phyloP scores from a whole-genome alignment of 2,888 invertebrate species.

The Microdon myrmicae region DNA sequence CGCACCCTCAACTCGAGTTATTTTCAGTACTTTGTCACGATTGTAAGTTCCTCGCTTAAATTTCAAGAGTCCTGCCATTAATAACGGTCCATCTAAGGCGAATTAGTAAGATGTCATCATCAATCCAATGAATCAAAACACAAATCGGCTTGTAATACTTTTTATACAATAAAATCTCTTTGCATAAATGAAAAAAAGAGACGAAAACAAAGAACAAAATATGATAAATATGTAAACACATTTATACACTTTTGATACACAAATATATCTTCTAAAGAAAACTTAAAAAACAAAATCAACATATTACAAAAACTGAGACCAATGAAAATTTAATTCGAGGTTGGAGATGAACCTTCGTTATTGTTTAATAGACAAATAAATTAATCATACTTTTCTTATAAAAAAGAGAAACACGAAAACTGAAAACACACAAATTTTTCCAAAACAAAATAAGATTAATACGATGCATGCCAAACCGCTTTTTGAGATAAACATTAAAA shows the following conservation, averaged over 20 bases:
- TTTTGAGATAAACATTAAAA: slow-evolving; percentile 12
- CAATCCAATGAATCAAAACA: no score
- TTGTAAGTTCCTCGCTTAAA: no score
- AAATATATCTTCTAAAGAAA: slow-evolving; percentile 33
- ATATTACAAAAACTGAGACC: slow-evolving; percentile 39
- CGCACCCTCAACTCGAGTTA: no score
- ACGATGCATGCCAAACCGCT: slow-evolving; percentile 30
- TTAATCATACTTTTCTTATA: slow-evolving; percentile 2
- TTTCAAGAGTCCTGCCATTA: no score
- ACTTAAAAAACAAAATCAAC: no score
- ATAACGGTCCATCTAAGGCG: no score
- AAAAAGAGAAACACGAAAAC: slow-evolving; percentile 1
- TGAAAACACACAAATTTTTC: neutral
- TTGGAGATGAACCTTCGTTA: slow-evolving; percentile 12
- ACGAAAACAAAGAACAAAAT: slow-evolving; percentile 16
- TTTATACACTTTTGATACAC: slow-evolving; percentile 51
- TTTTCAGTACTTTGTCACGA: no score
- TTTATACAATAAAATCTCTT: slow-evolving; percentile 31
- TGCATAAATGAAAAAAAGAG: no score
- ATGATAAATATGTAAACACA: slow-evolving; percentile 22
- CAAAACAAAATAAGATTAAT: neutral
- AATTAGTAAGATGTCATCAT: no score
- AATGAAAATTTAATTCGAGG: slow-evolving; percentile 28
- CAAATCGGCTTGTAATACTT: slow-evolving; percentile 29
- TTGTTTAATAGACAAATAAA: no score